phyloP scores from a whole-genome alignment of 2,797 vertebrate species.

The Takifugu ocellatus region DNA sequence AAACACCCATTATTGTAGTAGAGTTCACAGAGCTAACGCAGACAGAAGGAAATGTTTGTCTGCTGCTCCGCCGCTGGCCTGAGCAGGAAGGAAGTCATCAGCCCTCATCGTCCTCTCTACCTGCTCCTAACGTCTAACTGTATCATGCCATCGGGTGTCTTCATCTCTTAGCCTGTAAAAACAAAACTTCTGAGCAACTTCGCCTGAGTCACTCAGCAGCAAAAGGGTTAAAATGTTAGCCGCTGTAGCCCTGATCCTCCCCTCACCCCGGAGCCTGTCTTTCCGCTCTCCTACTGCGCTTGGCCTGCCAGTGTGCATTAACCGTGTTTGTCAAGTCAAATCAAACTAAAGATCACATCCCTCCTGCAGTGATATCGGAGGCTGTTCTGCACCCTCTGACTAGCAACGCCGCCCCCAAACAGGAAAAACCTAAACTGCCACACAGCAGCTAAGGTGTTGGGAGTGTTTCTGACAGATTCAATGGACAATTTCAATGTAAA shows the following conservation, averaged over 20 bases:
- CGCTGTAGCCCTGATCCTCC: slow-evolving; percentile 41
- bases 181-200: not conserved
- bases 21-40: slow-evolving; percentile 12
- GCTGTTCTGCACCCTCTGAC: slow-evolving; percentile 9
- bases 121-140: not conserved
- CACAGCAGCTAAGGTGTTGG: too few species aligned
- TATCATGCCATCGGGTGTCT: not conserved
- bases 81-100: slow-evolving; percentile 33
- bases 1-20: slow-evolving; percentile 15
- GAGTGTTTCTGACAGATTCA: too few species aligned
- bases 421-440: not conserved
- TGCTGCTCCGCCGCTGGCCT: slow-evolving; percentile 7
- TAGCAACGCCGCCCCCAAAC: slow-evolving; percentile 12
- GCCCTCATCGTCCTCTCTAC: slow-evolving; percentile 15
- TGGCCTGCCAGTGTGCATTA: slow-evolving; percentile 59
- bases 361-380: slow-evolving; percentile 36
- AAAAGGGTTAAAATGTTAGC: slow-evolving; percentile 47
- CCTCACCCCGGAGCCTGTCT: slow-evolving; percentile 48
- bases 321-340: slow-evolving; percentile 59
- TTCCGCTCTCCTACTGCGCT: slow-evolving; percentile 58
- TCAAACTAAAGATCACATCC: slow-evolving; percentile 60
- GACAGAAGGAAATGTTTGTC: slow-evolving; percentile 51
- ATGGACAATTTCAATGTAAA: too few species aligned
- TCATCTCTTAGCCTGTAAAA: slow-evolving; percentile 7
- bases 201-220: slow-evolving; percentile 16